phyloP scores from a whole-genome alignment of 1,140 invertebrate genomes.

The Oscheius sp. region DNA sequence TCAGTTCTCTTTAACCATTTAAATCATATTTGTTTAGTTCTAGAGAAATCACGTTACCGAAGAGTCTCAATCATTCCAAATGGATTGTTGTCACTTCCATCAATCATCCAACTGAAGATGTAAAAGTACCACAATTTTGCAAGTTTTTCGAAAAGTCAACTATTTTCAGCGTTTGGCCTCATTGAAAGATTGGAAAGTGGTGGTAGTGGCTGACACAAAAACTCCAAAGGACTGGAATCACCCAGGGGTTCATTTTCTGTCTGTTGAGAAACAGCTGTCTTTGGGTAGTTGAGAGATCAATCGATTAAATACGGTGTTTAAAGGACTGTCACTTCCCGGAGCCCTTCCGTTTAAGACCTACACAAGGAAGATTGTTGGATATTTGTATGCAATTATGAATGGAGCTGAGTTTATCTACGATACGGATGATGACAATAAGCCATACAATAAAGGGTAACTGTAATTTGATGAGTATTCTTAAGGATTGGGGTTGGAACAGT shows the following conservation, averaged over 20 bases:
- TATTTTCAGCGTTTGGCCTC: not conserved
- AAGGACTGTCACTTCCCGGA: not conserved
- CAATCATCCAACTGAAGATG: slow-evolving; percentile 24
- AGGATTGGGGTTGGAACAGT: slow-evolving; percentile 19
- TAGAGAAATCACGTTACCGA: too few relatives aligned
- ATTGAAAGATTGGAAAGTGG: slow-evolving; percentile 22
- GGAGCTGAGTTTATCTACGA: slow-evolving; percentile 40
- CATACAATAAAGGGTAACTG: not conserved
- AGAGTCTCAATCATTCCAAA: too few relatives aligned
- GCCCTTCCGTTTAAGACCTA: slow-evolving; percentile 39
- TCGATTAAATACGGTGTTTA: not conserved
- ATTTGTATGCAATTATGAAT: slow-evolving; percentile 48
- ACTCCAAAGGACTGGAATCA: slow-evolving; percentile 24
- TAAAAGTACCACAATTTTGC: not conserved
- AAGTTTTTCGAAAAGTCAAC: not conserved
- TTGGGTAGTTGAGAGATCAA: not conserved
- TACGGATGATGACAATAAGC: slow-evolving; percentile 34
- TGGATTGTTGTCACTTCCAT: slow-evolving; percentile 41
- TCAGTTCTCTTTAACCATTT: too few relatives aligned
- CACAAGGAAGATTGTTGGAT: slow-evolving; percentile 48
- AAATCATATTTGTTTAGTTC: too few relatives aligned
- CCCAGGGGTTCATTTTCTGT: slow-evolving; percentile 30
- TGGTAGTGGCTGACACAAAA: slow-evolving; percentile 41
- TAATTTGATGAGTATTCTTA: not conserved
- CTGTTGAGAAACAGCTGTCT: slow-evolving; percentile 19